Evolutionary conservation across 1,140 invertebrate species (phyloP), one percentile per base, ranked within the genome.

Genomic region (Hylyphantes graminicola): DNA sequence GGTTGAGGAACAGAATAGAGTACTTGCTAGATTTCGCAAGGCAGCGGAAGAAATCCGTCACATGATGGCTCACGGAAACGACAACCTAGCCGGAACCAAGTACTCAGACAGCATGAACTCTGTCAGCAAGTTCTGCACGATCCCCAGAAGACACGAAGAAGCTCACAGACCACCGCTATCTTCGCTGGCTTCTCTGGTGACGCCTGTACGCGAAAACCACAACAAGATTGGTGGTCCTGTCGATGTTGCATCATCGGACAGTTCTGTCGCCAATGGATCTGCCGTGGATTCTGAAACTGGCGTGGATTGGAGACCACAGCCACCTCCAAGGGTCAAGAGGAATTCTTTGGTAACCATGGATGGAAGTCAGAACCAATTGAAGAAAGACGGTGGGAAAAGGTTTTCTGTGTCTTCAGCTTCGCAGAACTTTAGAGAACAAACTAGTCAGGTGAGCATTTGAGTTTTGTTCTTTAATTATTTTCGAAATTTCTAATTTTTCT

Each of bases 31-130:
- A 15, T 87, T 86, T 70, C 87, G 86, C 75, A 85, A 86, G 72
- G 87, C 86, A 17, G 86, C 88, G 0, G 87, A 86, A 35, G 88
- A 87, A 73, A 76, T 88, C 2, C 82, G 82, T 51, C 84, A 78
- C 65, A 87, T 87, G 68, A 86, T 86, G 63, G 70, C 70, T 8
- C 68, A 85, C 35, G 74, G 74, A 9, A 65, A 75, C 54, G 70
- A 83, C 72, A 79, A 67, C 51, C 63, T 68, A 7, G 50, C 76
- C 15, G 68, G 79, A 51, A 35, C 70, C 53, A 74, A 75, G 53
- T 83, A 83, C 63, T 65, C 59, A 5, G 82, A 85, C 11, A 53
- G 59, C 74, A 85, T 85, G 67, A 76, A 85, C n/a, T 85, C 82
- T n/a, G 82, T 85, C 73, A 85, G 82, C 64, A 85, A 85, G 65